Percentiles rank a stretch among this genome's conserved stretches.
phyloP scores from a whole-genome alignment of 2,113 vertebrate species.

The Halcyon malimbica region DNA sequence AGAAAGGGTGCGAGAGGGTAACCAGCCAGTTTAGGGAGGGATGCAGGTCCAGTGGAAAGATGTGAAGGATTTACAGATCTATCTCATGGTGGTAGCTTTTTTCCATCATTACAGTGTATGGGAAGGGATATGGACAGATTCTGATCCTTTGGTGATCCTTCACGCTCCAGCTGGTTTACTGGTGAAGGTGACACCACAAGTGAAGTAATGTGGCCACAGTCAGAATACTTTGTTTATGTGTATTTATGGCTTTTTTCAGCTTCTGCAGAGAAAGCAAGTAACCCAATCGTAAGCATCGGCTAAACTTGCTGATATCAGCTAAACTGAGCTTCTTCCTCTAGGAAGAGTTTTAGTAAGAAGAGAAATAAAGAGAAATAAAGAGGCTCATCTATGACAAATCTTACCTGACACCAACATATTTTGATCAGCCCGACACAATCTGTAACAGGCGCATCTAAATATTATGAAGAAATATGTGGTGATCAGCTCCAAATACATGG shows the following conservation, averaged over 20 bases:
- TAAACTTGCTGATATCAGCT: constrained; percentile 59
- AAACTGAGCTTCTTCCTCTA: not conserved
- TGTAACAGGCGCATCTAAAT: constrained; percentile 50
- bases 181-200: not conserved
- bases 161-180: not conserved
- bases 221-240: not conserved
- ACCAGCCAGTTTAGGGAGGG: not conserved
- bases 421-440: constrained; percentile 27
- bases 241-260: constrained; percentile 1
- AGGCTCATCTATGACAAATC: constrained; percentile 24
- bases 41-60: not conserved
- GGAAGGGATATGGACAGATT: not conserved
- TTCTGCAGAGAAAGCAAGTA: constrained; percentile 35
- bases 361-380: constrained; percentile 38
- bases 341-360: constrained; percentile 23
- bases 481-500: constrained; percentile 50
- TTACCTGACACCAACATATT: constrained; percentile 57
- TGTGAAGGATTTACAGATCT: constrained; percentile 10
- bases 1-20: not conserved
- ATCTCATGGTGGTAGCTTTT: not conserved
- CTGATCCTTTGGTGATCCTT: not conserved
- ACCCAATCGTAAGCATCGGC: not conserved
- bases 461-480: constrained; percentile 53
- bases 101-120: not conserved
- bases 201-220: not conserved